Percentiles rank a stretch among this genome's conserved stretches.
Conservation (phyloP, 2,888 invertebrate species). For the Lypha dubia region DNA sequence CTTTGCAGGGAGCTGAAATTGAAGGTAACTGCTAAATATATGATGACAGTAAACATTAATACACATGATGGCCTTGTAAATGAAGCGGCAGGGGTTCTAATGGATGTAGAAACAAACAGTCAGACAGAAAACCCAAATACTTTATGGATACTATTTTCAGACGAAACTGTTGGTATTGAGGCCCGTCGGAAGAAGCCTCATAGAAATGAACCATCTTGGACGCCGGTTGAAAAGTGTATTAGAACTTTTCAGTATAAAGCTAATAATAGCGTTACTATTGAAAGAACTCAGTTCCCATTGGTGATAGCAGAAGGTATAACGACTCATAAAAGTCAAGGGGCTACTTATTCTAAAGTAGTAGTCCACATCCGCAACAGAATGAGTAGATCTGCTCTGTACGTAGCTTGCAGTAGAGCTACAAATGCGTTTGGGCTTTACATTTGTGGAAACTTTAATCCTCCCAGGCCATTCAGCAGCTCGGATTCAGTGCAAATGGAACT, state of each 20-base stretch:
- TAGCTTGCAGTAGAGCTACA: constrained; percentile 61
- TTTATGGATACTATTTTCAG: no score
- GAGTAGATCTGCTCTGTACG: constrained; percentile 47
- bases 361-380: constrained; percentile 40
- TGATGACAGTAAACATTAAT: no score
- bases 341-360: constrained; percentile 45
- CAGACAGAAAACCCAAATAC: not conserved
- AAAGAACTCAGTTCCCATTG: constrained; percentile 35
- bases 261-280: not conserved
- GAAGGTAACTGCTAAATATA: no score
- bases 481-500: constrained; percentile 23
- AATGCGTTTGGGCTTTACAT: not conserved
- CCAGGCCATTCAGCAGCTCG: not conserved
- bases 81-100: constrained; percentile 38
- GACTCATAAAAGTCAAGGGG: no score
- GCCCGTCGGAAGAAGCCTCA: no score
- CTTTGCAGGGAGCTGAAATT: no score
- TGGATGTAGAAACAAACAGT: not conserved
- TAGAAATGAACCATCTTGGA: no score
- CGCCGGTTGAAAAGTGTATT: no score
- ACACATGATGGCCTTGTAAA: constrained; percentile 5
- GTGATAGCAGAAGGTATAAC: constrained; percentile 56
- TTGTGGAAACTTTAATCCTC: no score
- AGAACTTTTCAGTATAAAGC: constrained; percentile 32
- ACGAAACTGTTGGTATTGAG: no score